Conservation (phyloP, 92 coral and sea anemone genomes). For the Pocillopora meandrina region DNA sequence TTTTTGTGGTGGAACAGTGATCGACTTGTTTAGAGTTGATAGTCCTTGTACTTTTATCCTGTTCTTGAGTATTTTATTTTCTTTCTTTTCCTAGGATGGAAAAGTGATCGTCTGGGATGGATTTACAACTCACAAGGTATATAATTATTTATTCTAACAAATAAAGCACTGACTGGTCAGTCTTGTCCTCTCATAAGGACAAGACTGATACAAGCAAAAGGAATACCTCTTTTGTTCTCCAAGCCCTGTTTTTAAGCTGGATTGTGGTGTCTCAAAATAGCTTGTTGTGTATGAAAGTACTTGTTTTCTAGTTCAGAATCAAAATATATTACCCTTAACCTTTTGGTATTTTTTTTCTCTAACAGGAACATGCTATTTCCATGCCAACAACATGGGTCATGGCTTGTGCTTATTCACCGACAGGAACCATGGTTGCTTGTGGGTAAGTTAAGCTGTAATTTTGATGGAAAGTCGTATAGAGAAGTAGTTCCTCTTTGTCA, state of each 20-base stretch:
- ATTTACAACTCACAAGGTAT: slow-evolving; percentile 89
- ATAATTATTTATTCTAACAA: neutral
- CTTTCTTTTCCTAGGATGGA: slow-evolving; percentile 69
- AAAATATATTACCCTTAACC: neutral
- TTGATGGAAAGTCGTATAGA: no score
- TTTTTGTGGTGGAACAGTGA: no score
- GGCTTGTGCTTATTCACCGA: slow-evolving; percentile 90
- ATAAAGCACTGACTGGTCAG: no score
- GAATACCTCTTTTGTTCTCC: no score
- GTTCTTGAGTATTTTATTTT: slow-evolving; percentile 1
- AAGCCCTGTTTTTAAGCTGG: no score
- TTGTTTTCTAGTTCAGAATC: neutral
- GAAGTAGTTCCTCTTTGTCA: no score
- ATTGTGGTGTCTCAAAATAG: no score
- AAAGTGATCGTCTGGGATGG: slow-evolving; percentile 97
- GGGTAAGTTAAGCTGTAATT: slow-evolving; percentile 59
- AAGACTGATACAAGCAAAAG: no score
- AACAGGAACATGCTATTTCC: slow-evolving; percentile 84
- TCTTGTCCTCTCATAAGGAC: no score
- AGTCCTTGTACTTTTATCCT: neutral
- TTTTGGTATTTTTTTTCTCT: neutral
- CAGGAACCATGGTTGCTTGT: slow-evolving; percentile 88
- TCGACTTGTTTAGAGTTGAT: no score
- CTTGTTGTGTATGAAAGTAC: no score
- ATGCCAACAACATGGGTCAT: slow-evolving; percentile 96